Evolutionary conservation across 64 coral and sea anemone genomes (phyloP).

Genomic region (Actinia tenebrosa): DNA sequence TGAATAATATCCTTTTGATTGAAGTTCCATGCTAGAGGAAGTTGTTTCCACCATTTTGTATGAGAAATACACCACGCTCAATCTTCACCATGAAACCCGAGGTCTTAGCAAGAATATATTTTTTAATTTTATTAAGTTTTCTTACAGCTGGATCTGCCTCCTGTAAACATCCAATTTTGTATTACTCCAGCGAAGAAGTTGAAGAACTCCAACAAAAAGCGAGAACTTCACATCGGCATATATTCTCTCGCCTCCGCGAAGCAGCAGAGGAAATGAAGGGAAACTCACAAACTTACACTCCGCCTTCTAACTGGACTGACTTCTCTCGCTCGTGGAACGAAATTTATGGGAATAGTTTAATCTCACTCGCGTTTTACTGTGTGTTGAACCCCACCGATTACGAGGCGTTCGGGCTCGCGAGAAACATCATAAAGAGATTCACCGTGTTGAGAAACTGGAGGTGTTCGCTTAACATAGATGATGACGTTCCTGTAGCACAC

Average conservation of each 20-base stretch:
- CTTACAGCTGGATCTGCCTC: not conserved
- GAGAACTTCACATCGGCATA: slow-evolving; percentile 50
- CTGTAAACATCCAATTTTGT: slow-evolving; percentile 23
- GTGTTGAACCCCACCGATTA: slow-evolving; percentile 52
- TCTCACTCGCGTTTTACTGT: slow-evolving; percentile 63
- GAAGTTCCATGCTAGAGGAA: too few relatives aligned
- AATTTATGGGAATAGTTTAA: slow-evolving; percentile 65
- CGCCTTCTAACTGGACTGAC: slow-evolving; percentile 32
- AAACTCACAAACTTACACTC: slow-evolving; percentile 20
- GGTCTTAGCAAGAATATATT: not conserved
- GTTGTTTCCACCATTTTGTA: too few relatives aligned
- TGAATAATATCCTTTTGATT: too few relatives aligned
- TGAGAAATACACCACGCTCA: not conserved
- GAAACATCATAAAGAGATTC: slow-evolving; percentile 43
- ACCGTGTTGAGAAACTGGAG: slow-evolving; percentile 59
- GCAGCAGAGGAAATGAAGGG: slow-evolving; percentile 51
- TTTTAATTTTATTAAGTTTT: not conserved
- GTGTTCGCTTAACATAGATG: slow-evolving; percentile 13
- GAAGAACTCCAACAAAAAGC: slow-evolving; percentile 28
- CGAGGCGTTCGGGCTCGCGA: slow-evolving; percentile 38
- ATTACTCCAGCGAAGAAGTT: slow-evolving; percentile 39
- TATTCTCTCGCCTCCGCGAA: slow-evolving; percentile 31
- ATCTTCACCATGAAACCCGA: not conserved
- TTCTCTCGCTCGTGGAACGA: slow-evolving; percentile 89
- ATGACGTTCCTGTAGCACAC: slow-evolving; percentile 90